Percentiles rank a stretch among this genome's conserved stretches.
phyloP scores from a whole-genome alignment of 2,888 invertebrate species.

The Apotomis turbidana region DNA sequence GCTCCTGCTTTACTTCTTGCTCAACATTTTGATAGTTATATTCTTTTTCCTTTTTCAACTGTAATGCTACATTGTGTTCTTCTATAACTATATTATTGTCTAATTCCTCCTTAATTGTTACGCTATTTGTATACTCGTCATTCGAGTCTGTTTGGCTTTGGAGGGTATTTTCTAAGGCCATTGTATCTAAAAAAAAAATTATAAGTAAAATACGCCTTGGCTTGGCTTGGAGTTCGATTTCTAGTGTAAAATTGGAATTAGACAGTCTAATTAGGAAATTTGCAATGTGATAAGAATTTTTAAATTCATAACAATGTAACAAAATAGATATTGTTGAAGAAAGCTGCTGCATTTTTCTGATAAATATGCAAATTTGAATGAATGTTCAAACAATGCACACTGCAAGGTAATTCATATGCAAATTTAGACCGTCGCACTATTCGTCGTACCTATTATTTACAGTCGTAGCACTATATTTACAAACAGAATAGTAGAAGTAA shows the following conservation, averaged over 20 bases:
- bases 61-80: constrained; percentile 32
- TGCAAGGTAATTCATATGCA: constrained; percentile 29
- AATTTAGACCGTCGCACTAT: constrained; percentile 12
- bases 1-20: constrained; percentile 30
- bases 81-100: constrained; percentile 39
- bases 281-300: background rate
- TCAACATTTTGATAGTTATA: constrained; percentile 19
- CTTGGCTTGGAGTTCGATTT: background rate
- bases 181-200: constrained; percentile 21
- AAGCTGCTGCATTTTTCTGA: constrained; percentile 15
- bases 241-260: background rate
- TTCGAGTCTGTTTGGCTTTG: constrained; percentile 28
- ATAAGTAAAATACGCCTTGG: background rate
- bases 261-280: constrained; percentile 2
- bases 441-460: background rate
- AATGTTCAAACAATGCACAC: constrained; percentile 5
- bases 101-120: constrained; percentile 59
- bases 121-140: constrained; percentile 29
- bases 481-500: constrained; percentile 22
- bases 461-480: constrained; percentile 30
- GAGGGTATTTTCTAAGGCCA: constrained; percentile 23
- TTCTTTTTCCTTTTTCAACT: constrained; percentile 28
- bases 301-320: background rate
- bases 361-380: constrained; percentile 32
- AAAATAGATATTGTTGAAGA: background rate